phyloP scores from a whole-genome alignment of 1,140 invertebrate genomes.

The Plectrocnemia conspersa region DNA sequence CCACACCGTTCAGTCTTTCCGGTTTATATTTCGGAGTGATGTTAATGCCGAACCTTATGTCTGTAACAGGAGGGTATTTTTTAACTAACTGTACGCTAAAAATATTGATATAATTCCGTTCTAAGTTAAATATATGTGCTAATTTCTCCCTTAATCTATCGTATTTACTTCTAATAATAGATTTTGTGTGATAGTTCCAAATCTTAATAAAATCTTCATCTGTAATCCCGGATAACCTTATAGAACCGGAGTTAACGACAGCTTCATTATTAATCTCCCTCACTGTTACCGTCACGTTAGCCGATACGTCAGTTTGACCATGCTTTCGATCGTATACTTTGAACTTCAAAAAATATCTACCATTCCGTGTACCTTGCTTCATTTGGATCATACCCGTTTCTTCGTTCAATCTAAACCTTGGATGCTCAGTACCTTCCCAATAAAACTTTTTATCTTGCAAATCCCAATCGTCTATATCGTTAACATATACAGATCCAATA shows the following conservation, averaged over 20 bases:
- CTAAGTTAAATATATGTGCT: conserved; percentile 52
- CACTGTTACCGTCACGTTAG: conserved; percentile 60
- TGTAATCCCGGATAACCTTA: conserved; percentile 59
- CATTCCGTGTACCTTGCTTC: conserved; percentile 57
- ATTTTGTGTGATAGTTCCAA: conserved; percentile 50
- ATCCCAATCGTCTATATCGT: conserved; percentile 71
- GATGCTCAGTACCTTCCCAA: conserved; percentile 53
- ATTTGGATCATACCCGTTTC: conserved; percentile 64
- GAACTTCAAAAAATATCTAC: conserved; percentile 58
- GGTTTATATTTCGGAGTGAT: conserved; percentile 64
- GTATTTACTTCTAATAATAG: conserved; percentile 42
- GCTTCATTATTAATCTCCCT: conserved; percentile 62
- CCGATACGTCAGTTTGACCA: conserved; percentile 52
- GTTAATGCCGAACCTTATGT: conserved; percentile 64
- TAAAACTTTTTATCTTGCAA: conserved; percentile 65
- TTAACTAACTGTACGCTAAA: conserved; percentile 59
- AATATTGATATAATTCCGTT: conserved; percentile 60
- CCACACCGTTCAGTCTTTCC: conserved; percentile 60
- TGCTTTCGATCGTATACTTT: conserved; percentile 61
- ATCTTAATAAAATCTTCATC: conserved; percentile 64
- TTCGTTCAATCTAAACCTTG: conserved; percentile 55
- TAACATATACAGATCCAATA: conserved; percentile 65
- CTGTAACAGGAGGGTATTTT: conserved; percentile 54
- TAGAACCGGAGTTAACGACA: conserved; percentile 63
- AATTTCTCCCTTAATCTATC: conserved; percentile 56